Base-by-base conservation (phyloP, 2,888 invertebrate genomes). In the Asteroscopus sphinx region DNA sequence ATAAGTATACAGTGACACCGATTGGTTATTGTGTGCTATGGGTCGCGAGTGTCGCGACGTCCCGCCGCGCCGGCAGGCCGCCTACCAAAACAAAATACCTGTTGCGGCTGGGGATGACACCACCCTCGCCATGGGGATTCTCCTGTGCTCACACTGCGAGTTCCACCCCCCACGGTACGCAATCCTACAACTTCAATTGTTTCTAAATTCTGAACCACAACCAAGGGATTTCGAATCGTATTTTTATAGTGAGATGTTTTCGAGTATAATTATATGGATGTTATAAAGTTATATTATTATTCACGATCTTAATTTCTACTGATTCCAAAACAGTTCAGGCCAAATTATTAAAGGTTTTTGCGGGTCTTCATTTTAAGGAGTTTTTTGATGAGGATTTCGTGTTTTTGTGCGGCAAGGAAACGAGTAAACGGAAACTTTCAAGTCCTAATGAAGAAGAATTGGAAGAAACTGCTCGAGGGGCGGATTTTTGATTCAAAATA, bases 101-200 rank as follows among this genome's bases (percentile, higher is more conserved):
- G 70, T 74, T 66, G 74, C 48, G 54, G 47, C 67, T 76, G 76
- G 45, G 17, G 25, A 37, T 70, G 73, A 73, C 76, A 72, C 45
- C 47, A 46, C 51, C 62, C 49, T 13, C 2, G 7, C 5, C n/a
- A n/a, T n/a, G n/a, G n/a, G n/a, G n/a, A n/a, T 5, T n/a, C 7
- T 8, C 17, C 8, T 6, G 5, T 13, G 12, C 12, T 26, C 39
- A 9, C 35, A 9, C 21, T 6, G 13, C 0, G 21, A 16, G 48
- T 12, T 30, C 25, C 25, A 5, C 41, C 15, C 12, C 13, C 40
- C 40, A 41, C 45, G 30, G 13, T 15, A 25, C 13, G 12, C 28
- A 15, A 3, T 13, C 15, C 25, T 12, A n/a, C 28, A 16, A 11
- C 48, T 26, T 49, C 25, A 28, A 65, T 26, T 42, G 25, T 48